Evolutionary conservation across 2,797 vertebrate genomes (phyloP).

Genomic region (Limnodromus scolopaceus): DNA sequence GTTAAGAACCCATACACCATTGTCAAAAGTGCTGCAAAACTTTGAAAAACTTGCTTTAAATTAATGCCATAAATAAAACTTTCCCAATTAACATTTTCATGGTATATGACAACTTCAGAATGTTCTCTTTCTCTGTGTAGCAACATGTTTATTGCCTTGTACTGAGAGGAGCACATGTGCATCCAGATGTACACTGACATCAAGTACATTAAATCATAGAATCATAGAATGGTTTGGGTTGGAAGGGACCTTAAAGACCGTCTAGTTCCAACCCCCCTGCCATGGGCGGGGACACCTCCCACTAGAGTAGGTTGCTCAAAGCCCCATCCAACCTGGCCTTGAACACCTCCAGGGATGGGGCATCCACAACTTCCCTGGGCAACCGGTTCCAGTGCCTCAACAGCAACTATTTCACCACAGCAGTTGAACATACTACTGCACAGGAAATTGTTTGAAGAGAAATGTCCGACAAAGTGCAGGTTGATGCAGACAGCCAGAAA

Average conservation of each 20-base stretch:
- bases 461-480: not conserved
- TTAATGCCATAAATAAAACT: not conserved
- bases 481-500: not conserved
- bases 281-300: no score
- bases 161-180: not conserved
- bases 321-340: no score
- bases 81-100: not conserved
- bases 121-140: not conserved
- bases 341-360: no score
- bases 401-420: not conserved
- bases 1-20: not conserved
- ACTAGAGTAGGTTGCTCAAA: no score
- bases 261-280: no score
- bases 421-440: not conserved
- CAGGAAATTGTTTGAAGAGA: not conserved
- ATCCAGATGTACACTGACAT: not conserved
- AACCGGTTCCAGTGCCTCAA: not conserved
- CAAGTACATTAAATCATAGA: not conserved
- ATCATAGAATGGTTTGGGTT: no score
- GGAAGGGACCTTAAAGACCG: no score
- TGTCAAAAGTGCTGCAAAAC: not conserved
- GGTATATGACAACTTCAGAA: not conserved
- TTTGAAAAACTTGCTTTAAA: not conserved
- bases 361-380: no score
- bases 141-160: not conserved